Percentiles rank a stretch among this genome's conserved stretches.
These are phyloP conservation scores for Thera britannica DNA, from an alignment of 2,888 invertebrate species.

Conservation along the genomic window DNA sequence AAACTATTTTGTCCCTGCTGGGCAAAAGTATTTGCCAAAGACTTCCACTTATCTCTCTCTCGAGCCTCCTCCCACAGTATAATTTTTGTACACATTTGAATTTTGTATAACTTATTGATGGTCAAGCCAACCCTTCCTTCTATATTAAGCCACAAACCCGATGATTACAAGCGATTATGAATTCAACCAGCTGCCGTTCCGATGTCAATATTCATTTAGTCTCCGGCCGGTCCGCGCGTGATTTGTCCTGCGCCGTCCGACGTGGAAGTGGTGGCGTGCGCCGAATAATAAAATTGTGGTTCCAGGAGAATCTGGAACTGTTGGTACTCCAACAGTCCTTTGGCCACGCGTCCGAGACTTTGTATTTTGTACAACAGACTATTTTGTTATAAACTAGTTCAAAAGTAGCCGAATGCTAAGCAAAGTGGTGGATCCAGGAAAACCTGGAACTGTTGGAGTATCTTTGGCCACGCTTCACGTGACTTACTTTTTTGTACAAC, in stretches of 20 bases:
- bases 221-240: conserved; percentile 57
- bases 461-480: background rate
- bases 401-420: conserved; percentile 28
- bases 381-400: too few species aligned
- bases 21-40: too few species aligned
- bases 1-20: too few species aligned
- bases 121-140: background rate
- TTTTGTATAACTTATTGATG: background rate
- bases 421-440: background rate
- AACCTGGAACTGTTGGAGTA: background rate
- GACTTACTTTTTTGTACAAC: background rate
- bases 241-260: conserved; percentile 61
- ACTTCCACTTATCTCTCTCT: too few species aligned
- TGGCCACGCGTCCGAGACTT: background rate
- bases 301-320: background rate
- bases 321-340: background rate
- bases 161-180: conserved; percentile 63
- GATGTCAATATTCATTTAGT: conserved; percentile 83
- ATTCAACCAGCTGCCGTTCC: conserved; percentile 74
- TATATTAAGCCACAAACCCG: conserved; percentile 3
- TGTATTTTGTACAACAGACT: background rate
- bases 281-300: conserved; percentile 56
- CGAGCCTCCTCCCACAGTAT: too few species aligned
- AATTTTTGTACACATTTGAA: background rate
- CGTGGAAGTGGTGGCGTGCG: conserved; percentile 51